phyloP scores from a whole-genome alignment of 2,113 vertebrate species.

The Seriola rivoliana region DNA sequence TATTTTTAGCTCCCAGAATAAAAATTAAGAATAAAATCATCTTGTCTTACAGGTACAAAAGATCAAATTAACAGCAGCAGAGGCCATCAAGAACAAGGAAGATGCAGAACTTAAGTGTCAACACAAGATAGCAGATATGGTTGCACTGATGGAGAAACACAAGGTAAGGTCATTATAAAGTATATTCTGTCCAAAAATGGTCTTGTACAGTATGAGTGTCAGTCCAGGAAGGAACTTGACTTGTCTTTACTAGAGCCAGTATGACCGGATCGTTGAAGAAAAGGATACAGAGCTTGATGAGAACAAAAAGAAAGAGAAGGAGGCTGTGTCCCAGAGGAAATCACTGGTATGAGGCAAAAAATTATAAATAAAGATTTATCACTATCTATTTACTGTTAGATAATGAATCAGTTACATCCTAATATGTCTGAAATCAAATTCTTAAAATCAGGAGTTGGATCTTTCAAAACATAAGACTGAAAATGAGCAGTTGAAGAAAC shows the following conservation, averaged over 20 bases:
- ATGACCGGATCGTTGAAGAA: slow-evolving; percentile 92
- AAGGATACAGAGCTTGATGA: slow-evolving; percentile 90
- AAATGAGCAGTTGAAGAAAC: slow-evolving; percentile 83
- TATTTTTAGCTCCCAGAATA: not conserved
- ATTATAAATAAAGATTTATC: not conserved
- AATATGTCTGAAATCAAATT: slow-evolving; percentile 17
- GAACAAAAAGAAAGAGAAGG: slow-evolving; percentile 86
- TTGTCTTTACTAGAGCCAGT: slow-evolving; percentile 85
- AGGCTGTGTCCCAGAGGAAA: slow-evolving; percentile 79
- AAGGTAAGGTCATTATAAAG: slow-evolving; percentile 83
- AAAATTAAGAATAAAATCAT: not conserved
- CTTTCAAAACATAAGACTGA: slow-evolving; percentile 84
- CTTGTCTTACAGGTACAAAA: slow-evolving; percentile 84
- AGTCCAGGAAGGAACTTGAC: not conserved
- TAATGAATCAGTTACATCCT: not conserved
- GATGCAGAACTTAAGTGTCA: slow-evolving; percentile 91
- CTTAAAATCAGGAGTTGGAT: slow-evolving; percentile 85
- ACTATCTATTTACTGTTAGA: not conserved
- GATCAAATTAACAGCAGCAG: slow-evolving; percentile 83
- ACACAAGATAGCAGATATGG: slow-evolving; percentile 94
- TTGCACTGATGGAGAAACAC: slow-evolving; percentile 96
- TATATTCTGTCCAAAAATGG: not conserved
- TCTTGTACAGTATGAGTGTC: not conserved
- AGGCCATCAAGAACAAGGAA: slow-evolving; percentile 86
- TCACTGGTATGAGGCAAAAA: slow-evolving; percentile 84